Base-by-base conservation (phyloP, 2,797 vertebrate genomes). In the Danio jaintianensis region DNA sequence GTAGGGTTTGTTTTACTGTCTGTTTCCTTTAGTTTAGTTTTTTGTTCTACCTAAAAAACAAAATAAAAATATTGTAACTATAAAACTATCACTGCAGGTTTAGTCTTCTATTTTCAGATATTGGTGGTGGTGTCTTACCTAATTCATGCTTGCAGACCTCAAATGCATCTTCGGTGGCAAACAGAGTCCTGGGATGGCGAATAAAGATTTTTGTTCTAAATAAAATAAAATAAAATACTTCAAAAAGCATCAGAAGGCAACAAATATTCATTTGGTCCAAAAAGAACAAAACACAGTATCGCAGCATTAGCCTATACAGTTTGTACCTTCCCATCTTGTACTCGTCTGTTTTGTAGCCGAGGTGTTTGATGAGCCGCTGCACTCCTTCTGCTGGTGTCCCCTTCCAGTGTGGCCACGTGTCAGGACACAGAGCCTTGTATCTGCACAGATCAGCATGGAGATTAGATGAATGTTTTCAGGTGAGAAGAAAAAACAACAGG, bases 151-250 rank as follows among this genome's bases (percentile, higher is more conserved):
- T 99, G 86, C 95, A 96, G 83, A 93, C 87, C 87, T 99, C 96
- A 90, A 97, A 98, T 0, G 97, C 96, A 7, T 99, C 97, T 89
- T 99, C 98, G 0, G 96, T 99, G 75, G 96, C 96, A 91, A 99
- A 99, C 81, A 99, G 89, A 36, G 97, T 98, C 86, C 92, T 93
- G 0, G 98, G 96, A 84, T 97, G 97, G 12, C 98, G 96, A 84
- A 99, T 99, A 90, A 99, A 99, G 82, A 99, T 96, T 86, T 99
- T 99, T 52, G 96, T 98, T 90, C 98, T 99, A 22, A 11, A 22
- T 63, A 66, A 43, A 62, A 67, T n/a, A 56, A 73, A 29, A 4
- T 0, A 64, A 15, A 43, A 15, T 38, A 59, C 15, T 53, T 16
- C 18, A 48, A 12, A 5, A n/a, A 62, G 10, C 4, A 29, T 42